phyloP scores from a whole-genome alignment of 2,797 vertebrate species.

The Notoglanidium macrostoma region DNA sequence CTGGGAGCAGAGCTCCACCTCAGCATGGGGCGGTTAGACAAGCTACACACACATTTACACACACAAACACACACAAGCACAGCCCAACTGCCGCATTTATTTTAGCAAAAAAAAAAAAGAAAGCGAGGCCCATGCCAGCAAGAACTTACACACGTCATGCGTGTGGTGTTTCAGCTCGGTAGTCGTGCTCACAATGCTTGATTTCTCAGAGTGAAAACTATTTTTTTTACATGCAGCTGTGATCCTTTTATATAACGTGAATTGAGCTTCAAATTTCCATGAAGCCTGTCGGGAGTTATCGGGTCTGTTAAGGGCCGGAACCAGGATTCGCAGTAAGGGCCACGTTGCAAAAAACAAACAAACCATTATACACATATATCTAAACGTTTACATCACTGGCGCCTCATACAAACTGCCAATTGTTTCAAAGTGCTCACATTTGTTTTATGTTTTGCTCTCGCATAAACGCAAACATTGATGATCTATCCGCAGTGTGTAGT shows the following conservation, averaged over 20 bases:
- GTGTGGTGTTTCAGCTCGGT: conserved; percentile 12
- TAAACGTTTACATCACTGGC: neutral
- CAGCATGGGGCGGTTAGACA: conserved; percentile 46
- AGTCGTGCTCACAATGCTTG: neutral
- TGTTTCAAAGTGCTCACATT: neutral
- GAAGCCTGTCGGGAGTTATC: neutral
- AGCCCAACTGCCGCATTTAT: conserved; percentile 1
- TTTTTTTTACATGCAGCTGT: neutral
- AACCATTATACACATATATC: too few relatives aligned
- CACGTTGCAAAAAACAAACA: neutral
- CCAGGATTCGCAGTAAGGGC: neutral
- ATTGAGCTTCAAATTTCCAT: too few relatives aligned
- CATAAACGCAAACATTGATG: neutral
- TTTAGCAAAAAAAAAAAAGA: neutral
- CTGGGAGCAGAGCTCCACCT: conserved; percentile 34
- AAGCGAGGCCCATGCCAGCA: neutral
- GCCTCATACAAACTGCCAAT: neutral
- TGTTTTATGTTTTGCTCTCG: neutral
- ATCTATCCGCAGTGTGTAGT: neutral
- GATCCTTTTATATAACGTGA: neutral
- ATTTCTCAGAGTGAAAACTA: neutral
- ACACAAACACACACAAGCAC: neutral
- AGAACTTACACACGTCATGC: neutral
- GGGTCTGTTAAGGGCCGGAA: neutral
- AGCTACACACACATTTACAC: conserved; percentile 12